Conservation (phyloP, 2,797 vertebrate species). For the Furcifer pardalis region DNA sequence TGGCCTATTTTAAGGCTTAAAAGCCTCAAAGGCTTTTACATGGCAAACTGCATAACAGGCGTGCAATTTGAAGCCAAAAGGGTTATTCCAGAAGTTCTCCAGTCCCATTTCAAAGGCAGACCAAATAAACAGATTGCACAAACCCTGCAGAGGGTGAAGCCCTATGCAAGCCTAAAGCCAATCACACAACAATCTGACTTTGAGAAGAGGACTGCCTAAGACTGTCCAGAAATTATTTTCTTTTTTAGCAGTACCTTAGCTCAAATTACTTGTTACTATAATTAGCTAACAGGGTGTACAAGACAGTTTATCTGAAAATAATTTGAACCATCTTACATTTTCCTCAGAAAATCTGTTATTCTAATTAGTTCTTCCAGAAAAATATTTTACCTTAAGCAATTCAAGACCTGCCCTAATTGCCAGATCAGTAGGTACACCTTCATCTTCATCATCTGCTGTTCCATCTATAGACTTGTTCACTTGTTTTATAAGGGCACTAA, state of each 20-base stretch:
- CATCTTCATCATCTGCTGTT: slow-evolving; percentile 96
- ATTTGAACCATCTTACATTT: background rate
- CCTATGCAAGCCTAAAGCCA: background rate
- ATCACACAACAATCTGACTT: background rate
- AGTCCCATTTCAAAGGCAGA: no score
- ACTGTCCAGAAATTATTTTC: background rate
- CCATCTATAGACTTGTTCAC: slow-evolving; percentile 98
- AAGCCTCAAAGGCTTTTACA: no score
- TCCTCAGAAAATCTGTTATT: background rate
- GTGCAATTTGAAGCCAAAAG: no score
- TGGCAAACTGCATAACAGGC: no score
- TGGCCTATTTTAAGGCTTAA: no score
- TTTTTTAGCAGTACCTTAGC: background rate
- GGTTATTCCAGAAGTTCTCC: no score
- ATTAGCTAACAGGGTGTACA: background rate
- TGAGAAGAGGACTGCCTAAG: background rate
- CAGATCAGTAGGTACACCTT: slow-evolving; percentile 93
- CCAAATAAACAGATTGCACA: background rate
- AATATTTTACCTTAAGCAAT: slow-evolving; percentile 88
- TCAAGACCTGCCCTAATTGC: slow-evolving; percentile 97
- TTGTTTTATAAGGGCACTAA: slow-evolving; percentile 94
- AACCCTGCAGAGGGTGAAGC: background rate
- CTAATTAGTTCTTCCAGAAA: background rate
- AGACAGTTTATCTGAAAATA: background rate
- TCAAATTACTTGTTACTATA: background rate